Base-by-base conservation (phyloP, 2,797 vertebrate species). In the Uromys caudimaculatus region DNA sequence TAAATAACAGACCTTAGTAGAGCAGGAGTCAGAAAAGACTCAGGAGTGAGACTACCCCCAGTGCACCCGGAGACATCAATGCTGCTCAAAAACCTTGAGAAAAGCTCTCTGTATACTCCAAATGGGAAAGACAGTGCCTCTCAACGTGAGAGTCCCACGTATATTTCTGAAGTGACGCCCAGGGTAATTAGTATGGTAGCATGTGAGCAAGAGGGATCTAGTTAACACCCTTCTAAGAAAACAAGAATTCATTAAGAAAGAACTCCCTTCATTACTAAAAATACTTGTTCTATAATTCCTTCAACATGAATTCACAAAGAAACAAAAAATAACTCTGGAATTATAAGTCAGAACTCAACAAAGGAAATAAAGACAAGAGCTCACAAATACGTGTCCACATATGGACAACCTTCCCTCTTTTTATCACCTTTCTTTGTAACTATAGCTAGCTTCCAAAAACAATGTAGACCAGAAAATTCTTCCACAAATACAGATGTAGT, bases 221-320 rank as follows among this genome's bases (percentile, higher is more conserved):
- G 50, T 47, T 38, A 94, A 87, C 23, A 67, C 41, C 17, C 60
- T 93, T 71, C 52, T 52, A 77, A 67, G 60, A 91, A 93, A 95
- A 60, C 32, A 90, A 29, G 6, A 93, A 79, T 47, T 91, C 44
- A 8, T 73, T 19, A 88, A 35, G 81, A 16, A 73, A 35, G 19
- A 79, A 52, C 77, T 67, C 50, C 73, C 89, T 86, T 90, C 93
- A 85, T 77, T 93, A 94, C n/a, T 50, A 77, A 86, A 95, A 88
- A 27, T 44, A 88, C n/a, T 78, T 95, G 89, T 87, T 91, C 83
- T 81, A 50, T 60, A 27, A 90, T 47, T 21, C 78, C 35, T 78
- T 71, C 89, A 78, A 92, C 6, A 95, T 92, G 73, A 90, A 89
- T 41, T 89, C 93, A 24, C 62, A 95, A 79, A 94, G 77, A 93